Evolutionary conservation across 2,888 invertebrate species (phyloP).

Genomic region (Agrotis segetum): DNA sequence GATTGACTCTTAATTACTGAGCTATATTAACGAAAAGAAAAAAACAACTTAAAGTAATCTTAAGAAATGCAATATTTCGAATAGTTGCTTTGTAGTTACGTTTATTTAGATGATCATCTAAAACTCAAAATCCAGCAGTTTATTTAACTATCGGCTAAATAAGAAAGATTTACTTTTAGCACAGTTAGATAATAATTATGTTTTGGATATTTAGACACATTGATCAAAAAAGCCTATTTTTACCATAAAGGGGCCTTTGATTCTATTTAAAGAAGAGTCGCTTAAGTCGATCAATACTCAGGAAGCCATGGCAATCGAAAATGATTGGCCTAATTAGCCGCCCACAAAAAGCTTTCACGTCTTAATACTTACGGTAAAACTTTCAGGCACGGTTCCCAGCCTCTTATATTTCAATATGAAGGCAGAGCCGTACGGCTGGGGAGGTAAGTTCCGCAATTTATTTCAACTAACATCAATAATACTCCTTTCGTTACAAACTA

Average conservation of each 20-base stretch:
- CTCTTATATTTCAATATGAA: slow-evolving; percentile 32
- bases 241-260: neutral
- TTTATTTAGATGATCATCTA: no score
- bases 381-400: slow-evolving; percentile 17
- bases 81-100: no score
- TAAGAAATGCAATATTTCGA: no score
- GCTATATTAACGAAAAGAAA: no score
- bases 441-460: slow-evolving; percentile 8
- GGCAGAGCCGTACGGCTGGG: neutral
- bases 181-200: no score
- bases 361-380: slow-evolving; percentile 19
- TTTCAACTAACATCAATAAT: slow-evolving; percentile 23
- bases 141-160: no score
- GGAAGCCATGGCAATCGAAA: slow-evolving; percentile 12
- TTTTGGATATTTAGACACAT: no score
- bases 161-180: no score
- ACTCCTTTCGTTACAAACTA: neutral
- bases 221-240: neutral
- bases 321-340: slow-evolving; percentile 20
- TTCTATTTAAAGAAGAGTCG: neutral
- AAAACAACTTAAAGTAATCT: no score
- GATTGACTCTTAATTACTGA: no score
- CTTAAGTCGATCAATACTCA: neutral
- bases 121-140: no score
- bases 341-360: slow-evolving; percentile 15